A percentile compares a stretch with the other conserved stretches of the same genome.
Evolutionary conservation across 2,113 vertebrate species (phyloP).

Genomic region (Onychostruthus taczanowskii): DNA sequence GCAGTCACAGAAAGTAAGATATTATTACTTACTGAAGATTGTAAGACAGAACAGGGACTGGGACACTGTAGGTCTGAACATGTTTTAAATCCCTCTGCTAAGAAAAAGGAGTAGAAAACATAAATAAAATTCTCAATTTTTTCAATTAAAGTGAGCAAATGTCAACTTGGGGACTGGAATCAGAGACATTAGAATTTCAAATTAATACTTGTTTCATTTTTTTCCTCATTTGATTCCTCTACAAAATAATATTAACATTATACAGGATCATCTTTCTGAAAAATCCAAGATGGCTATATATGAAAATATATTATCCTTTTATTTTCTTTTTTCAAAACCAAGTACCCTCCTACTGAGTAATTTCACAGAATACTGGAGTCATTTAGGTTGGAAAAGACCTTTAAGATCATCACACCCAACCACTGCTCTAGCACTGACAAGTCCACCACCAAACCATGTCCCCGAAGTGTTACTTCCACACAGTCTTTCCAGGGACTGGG

Average conservation of each 20-base stretch:
- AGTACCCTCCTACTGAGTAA: not conserved
- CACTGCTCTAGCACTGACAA: not conserved
- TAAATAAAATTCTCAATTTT: not conserved
- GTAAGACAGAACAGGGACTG: not conserved
- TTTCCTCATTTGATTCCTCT: not conserved
- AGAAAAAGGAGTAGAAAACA: not conserved
- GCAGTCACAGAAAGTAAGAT: not conserved
- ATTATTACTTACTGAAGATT: not conserved
- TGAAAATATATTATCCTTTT: not conserved
- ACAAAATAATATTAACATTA: not conserved
- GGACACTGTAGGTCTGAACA: not conserved
- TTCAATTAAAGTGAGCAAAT: not conserved
- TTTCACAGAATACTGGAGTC: not conserved
- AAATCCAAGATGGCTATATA: not conserved
- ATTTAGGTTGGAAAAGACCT: not conserved
- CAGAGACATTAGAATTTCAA: not conserved
- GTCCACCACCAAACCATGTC: not conserved
- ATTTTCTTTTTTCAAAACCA: not conserved
- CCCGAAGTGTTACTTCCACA: not conserved
- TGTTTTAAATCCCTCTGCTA: constrained; percentile 1
- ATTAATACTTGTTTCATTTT: not conserved
- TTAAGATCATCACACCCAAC: not conserved
- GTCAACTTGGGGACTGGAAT: not conserved
- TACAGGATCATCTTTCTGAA: not conserved
- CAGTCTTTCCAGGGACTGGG: not conserved